Percentiles rank a stretch among this genome's conserved stretches.
Conservation (phyloP, 2,888 invertebrate genomes). For the Exocentrus adspersus region DNA sequence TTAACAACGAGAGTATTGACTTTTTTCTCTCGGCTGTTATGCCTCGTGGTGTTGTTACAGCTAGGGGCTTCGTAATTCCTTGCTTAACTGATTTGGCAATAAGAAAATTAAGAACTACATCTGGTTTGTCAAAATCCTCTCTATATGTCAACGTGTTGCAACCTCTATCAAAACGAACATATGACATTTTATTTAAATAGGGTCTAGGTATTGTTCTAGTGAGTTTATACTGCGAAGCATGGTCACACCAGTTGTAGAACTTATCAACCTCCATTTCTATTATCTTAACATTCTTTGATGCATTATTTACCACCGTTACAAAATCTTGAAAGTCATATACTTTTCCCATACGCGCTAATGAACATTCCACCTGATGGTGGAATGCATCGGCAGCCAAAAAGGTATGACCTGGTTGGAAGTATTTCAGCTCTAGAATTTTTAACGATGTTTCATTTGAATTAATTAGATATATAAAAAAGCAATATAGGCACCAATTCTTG, state of each 20-base stretch:
- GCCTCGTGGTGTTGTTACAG: neutral
- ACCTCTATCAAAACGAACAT: constrained; percentile 1
- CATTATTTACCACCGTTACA: neutral
- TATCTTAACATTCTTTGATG: neutral
- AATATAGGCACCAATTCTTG: constrained; percentile 33
- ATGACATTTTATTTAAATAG: neutral
- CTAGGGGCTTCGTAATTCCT: neutral
- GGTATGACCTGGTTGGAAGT: neutral
- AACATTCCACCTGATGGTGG: neutral
- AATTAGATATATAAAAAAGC: constrained; percentile 6
- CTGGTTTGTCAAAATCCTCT: neutral
- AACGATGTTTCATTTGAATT: neutral
- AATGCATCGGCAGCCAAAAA: neutral
- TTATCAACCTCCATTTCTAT: neutral
- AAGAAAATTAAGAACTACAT: neutral
- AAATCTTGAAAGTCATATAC: constrained; percentile 11
- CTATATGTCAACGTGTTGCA: neutral
- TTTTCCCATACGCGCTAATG: neutral
- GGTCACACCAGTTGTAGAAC: neutral
- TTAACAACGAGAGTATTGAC: neutral
- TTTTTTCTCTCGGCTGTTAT: neutral
- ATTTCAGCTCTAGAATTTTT: neutral
- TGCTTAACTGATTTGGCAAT: neutral
- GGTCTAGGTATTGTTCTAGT: neutral
- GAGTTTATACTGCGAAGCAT: neutral